A percentile compares a stretch with the other conserved stretches of the same genome.
Evolutionary conservation across 1,140 invertebrate species (phyloP).

Genomic region (Drosophila tristis): DNA sequence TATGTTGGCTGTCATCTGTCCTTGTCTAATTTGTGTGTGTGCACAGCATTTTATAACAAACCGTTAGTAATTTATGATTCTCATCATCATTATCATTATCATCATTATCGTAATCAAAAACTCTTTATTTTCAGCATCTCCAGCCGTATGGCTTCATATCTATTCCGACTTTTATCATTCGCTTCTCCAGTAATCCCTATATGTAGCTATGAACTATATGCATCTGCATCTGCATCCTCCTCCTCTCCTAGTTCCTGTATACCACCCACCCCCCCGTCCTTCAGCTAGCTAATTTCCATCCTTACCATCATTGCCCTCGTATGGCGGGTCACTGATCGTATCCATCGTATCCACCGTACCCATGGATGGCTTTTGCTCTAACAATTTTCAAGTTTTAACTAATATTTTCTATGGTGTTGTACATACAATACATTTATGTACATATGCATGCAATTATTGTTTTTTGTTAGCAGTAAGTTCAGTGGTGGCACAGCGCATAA

Average conservation of each 20-base stretch:
- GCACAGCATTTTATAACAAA: slow-evolving; percentile 48
- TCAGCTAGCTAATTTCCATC: no score
- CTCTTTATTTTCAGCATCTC: no score
- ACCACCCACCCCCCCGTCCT: no score
- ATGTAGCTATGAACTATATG: no score
- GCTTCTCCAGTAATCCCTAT: not conserved
- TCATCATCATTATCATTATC: not conserved
- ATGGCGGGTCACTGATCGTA: no score
- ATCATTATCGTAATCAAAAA: not conserved
- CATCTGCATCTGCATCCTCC: not conserved
- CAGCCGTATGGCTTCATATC: no score
- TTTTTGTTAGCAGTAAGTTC: slow-evolving; percentile 67
- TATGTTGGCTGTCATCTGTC: slow-evolving; percentile 4
- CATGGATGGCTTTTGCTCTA: slow-evolving; percentile 1
- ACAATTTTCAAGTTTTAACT: slow-evolving; percentile 67
- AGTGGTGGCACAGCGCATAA: slow-evolving; percentile 68
- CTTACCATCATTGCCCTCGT: no score
- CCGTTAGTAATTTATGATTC: slow-evolving; percentile 21
- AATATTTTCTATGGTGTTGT: slow-evolving; percentile 53
- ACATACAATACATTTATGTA: not conserved
- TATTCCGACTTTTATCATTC: not conserved
- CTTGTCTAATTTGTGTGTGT: slow-evolving; percentile 24
- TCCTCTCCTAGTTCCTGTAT: no score
- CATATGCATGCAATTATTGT: slow-evolving; percentile 49
- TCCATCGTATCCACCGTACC: no score